Evolutionary conservation across 2,888 invertebrate genomes (phyloP).

Genomic region (Diadegma fenestrale): DNA sequence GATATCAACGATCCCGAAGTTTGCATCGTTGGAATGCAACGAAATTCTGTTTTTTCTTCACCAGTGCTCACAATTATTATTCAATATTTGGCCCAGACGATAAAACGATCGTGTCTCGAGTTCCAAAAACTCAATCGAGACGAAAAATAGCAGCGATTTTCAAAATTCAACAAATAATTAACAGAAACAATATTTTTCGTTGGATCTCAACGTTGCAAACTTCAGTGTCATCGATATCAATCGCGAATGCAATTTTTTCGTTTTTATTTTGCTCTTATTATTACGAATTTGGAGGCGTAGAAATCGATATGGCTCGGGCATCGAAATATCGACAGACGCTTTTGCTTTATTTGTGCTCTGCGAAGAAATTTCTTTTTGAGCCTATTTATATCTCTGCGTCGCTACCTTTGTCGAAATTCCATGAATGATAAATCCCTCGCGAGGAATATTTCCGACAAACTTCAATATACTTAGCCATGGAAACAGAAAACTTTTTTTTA

Average conservation of each 20-base stretch:
- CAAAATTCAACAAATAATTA: too few relatives aligned
- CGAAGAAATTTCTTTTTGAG: background rate
- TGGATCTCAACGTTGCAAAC: too few relatives aligned
- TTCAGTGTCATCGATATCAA: too few relatives aligned
- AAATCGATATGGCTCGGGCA: background rate
- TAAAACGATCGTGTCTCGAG: too few relatives aligned
- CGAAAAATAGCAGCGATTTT: too few relatives aligned
- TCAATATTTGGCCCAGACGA: too few relatives aligned
- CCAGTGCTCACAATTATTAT: too few relatives aligned
- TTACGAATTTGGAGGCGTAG: background rate
- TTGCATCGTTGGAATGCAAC: too few relatives aligned
- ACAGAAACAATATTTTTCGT: too few relatives aligned
- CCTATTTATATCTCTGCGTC: background rate
- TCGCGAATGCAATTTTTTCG: background rate
- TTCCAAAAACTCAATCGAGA: too few relatives aligned
- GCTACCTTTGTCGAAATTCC: constrained; percentile 23
- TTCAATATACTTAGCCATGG: background rate
- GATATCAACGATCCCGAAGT: too few relatives aligned
- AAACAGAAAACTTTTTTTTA: background rate
- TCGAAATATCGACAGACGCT: constrained; percentile 19
- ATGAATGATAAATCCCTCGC: background rate
- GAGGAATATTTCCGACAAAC: background rate
- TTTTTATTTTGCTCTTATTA: background rate
- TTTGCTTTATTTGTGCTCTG: background rate
- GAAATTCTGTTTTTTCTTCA: too few relatives aligned